A percentile compares a stretch with the other conserved stretches of the same genome.
Conservation (phyloP, 2,797 vertebrate species). For the Sebastes aleutianus region DNA sequence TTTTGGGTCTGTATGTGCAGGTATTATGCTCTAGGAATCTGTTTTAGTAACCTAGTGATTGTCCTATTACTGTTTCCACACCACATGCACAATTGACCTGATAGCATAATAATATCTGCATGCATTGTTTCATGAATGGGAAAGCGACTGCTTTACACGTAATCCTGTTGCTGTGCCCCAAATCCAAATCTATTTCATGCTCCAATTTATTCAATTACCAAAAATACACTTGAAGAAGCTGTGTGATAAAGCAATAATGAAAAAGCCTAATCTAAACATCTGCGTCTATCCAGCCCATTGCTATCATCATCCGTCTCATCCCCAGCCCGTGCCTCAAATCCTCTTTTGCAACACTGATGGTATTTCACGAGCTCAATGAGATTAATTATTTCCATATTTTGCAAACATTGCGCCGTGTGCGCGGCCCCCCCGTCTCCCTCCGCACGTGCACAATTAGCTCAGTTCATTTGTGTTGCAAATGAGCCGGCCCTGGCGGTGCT, state of each 20-base stretch:
- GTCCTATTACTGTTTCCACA: background rate
- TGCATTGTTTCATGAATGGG: constrained; percentile 50
- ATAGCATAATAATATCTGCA: constrained; percentile 9
- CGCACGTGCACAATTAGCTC: constrained; percentile 72
- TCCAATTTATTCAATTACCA: constrained; percentile 66
- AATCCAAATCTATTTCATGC: constrained; percentile 60
- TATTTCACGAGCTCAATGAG: constrained; percentile 71
- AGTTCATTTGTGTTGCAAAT: constrained; percentile 75
- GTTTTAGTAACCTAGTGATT: background rate
- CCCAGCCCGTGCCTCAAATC: constrained; percentile 53
- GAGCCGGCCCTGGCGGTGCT: constrained; percentile 45
- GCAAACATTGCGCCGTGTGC: constrained; percentile 61
- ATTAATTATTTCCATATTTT: constrained; percentile 77
- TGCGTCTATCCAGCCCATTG: constrained; percentile 56
- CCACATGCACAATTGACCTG: constrained; percentile 11
- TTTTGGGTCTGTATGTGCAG: background rate
- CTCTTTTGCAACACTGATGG: constrained; percentile 66
- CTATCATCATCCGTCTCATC: constrained; percentile 56
- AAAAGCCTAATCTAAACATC: constrained; percentile 70
- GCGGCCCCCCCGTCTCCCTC: constrained; percentile 18
- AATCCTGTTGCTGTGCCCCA: constrained; percentile 49
- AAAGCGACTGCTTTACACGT: constrained; percentile 31
- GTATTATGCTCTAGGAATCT: background rate
- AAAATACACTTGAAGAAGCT: constrained; percentile 66
- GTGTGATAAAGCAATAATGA: constrained; percentile 66